phyloP scores from a whole-genome alignment of 2,797 vertebrate genomes.

The Tadarida brasiliensis region DNA sequence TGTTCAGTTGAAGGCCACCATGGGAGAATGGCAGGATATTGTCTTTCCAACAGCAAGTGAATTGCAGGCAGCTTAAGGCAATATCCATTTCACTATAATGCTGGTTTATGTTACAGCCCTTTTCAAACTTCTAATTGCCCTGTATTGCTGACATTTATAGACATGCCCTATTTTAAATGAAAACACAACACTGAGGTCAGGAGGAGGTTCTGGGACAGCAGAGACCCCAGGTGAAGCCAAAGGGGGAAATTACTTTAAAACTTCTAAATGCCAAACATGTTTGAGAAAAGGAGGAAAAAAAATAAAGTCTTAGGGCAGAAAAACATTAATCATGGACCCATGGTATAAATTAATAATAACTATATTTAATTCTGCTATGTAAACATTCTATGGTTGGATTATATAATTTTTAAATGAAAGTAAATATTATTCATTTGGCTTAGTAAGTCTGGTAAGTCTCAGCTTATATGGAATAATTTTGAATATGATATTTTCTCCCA shows the following conservation, averaged over 20 bases:
- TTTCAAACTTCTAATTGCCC: conserved; percentile 93
- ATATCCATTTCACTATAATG: conserved; percentile 92
- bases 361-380: conserved; percentile 80
- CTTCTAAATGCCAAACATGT: conserved; percentile 87
- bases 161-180: conserved; percentile 91
- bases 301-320: conserved; percentile 80
- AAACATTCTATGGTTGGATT: conserved; percentile 72
- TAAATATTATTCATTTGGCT: conserved; percentile 83
- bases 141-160: conserved; percentile 92
- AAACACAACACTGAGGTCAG: conserved; percentile 92
- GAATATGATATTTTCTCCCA: conserved; percentile 70
- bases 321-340: conserved; percentile 81
- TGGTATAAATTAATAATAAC: conserved; percentile 80
- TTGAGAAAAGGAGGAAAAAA: conserved; percentile 77
- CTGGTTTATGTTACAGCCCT: conserved; percentile 92
- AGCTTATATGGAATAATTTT: conserved; percentile 73
- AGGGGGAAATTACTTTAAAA: conserved; percentile 90
- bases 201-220: conserved; percentile 89
- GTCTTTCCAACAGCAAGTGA: conserved; percentile 93
- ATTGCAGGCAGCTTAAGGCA: conserved; percentile 90
- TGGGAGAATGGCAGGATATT: conserved; percentile 92
- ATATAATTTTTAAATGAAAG: conserved; percentile 81
- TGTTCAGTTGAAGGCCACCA: conserved; percentile 91
- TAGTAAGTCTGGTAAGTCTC: conserved; percentile 79
- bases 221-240: conserved; percentile 89